Conservation (phyloP, 2,888 invertebrate genomes). For the Troilus luridus region DNA sequence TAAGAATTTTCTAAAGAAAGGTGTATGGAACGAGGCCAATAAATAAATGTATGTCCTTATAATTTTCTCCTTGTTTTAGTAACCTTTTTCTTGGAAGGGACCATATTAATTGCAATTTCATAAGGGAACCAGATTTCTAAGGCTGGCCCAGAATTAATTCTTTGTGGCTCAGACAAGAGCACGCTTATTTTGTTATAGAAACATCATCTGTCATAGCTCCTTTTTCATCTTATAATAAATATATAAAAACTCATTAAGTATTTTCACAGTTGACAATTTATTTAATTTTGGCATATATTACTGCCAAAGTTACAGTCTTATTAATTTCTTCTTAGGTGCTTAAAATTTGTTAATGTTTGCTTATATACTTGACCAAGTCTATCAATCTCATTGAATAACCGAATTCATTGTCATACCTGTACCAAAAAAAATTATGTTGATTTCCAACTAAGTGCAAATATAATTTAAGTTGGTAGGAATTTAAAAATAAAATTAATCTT, state of each 20-base stretch:
- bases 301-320: not conserved
- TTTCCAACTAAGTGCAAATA: not conserved
- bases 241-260: not conserved
- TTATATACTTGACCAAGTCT: conserved; percentile 95
- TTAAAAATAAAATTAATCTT: no score
- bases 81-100: no score
- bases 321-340: not conserved
- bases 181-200: not conserved
- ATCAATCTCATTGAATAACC: conserved; percentile 98
- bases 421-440: conserved; percentile 51
- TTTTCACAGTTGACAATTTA: not conserved
- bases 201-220: not conserved
- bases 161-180: not conserved
- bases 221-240: not conserved
- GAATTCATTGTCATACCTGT: conserved; percentile 95
- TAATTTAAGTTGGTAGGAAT: no score
- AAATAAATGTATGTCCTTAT: no score
- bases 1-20: not conserved
- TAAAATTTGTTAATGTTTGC: conserved; percentile 68
- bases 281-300: not conserved
- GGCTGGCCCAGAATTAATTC: not conserved
- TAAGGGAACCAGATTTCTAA: no score
- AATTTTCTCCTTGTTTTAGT: no score
- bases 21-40: no score
- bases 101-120: no score